Evolutionary conservation across 2,888 invertebrate species (phyloP).

Genomic region (Reticulitermes lucifugus): DNA sequence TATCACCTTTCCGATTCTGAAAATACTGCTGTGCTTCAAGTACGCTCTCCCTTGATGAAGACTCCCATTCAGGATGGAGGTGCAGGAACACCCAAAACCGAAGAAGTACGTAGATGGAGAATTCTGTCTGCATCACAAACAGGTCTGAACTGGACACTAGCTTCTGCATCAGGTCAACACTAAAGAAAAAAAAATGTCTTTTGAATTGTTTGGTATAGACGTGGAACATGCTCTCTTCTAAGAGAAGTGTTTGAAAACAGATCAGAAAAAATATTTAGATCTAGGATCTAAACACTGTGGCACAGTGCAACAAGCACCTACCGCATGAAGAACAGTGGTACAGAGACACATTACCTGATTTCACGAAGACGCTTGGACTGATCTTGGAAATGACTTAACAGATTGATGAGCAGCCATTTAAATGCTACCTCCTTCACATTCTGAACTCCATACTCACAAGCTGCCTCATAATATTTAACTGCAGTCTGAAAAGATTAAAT

Average conservation of each 20-base stretch:
- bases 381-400: slow-evolving; percentile 71
- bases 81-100: slow-evolving; percentile 76
- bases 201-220: background rate
- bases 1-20: slow-evolving; percentile 62
- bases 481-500: slow-evolving; percentile 68
- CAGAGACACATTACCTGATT: slow-evolving; percentile 63
- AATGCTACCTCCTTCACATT: slow-evolving; percentile 73
- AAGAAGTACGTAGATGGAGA: slow-evolving; percentile 77
- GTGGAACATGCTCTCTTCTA: too few relatives aligned
- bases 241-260: background rate
- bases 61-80: slow-evolving; percentile 60
- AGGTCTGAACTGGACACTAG: slow-evolving; percentile 74
- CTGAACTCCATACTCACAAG: slow-evolving; percentile 75
- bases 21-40: slow-evolving; percentile 62
- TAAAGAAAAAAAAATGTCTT: slow-evolving; percentile 56
- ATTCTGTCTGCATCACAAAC: slow-evolving; percentile 83
- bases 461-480: slow-evolving; percentile 75
- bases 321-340: too few relatives aligned
- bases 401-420: slow-evolving; percentile 77
- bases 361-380: slow-evolving; percentile 70
- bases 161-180: slow-evolving; percentile 73
- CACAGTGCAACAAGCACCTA: too few relatives aligned
- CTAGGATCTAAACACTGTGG: too few relatives aligned
- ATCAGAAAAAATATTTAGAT: too few relatives aligned
- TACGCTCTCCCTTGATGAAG: background rate